Evolutionary conservation across 2,888 invertebrate species (phyloP), one percentile per base, ranked within the genome.

Genomic region (Diarsia rubi): DNA sequence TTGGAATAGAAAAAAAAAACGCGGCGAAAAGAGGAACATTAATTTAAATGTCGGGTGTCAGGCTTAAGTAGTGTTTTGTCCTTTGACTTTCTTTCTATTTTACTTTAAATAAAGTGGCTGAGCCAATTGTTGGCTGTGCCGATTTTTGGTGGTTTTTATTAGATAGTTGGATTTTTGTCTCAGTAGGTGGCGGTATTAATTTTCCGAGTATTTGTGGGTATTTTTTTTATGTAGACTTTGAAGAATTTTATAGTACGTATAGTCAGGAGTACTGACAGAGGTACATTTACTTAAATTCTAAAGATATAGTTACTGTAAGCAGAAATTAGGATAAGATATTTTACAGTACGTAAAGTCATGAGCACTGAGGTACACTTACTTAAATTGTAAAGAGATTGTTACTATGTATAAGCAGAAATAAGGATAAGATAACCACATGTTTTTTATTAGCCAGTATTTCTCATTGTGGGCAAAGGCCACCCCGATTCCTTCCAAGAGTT

Each of bases 31-130:
- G 90, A 80, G 78, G 83, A 60, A 88, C 94, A 95, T 95, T 92
- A 93, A 95, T 95, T 90, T 92, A 83, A 88, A 90, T 82, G 90
- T 90, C 88, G 88, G 90, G 90, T 92, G 91, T 91, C 91, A 91
- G 88, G 91, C 93, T 92, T 90, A 90, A 92, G 92, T 88, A 92
- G 90, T 89, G 88, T 92, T 94, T 93, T 92, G 92, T 92, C 91
- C 90, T 90, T 86, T 90, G 89, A 91, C 90, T 91, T 92, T 91
- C 92, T 89, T 31, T 59, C 59, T 31, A 78, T 86, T 85, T 79
- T 85, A 59, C 68, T 68, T 31, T 54, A 79, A 88, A 82, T 85
- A 86, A 86, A 90, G 90, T 89, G 81, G 77, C 72, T 77, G 79
- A 73, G 73, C n/a, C 74, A 24, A 78, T 84, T 73, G 69, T 78